phyloP scores from a whole-genome alignment of 2,113 vertebrate genomes.

The Burhinus oedicnemus region DNA sequence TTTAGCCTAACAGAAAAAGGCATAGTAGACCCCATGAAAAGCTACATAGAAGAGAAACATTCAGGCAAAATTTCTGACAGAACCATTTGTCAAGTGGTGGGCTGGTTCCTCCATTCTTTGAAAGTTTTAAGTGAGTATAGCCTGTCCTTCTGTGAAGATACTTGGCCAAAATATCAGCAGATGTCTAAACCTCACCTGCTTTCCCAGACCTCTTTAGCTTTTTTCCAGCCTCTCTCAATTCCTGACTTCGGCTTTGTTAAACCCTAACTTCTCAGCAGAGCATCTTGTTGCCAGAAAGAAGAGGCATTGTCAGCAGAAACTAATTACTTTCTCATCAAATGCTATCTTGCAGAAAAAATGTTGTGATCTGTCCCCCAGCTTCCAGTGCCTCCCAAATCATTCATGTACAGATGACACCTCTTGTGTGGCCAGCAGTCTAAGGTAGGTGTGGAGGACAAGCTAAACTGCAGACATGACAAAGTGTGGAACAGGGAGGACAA shows the following conservation, averaged over 20 bases:
- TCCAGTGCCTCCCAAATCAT: background rate
- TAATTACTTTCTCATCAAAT: background rate
- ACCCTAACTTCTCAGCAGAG: background rate
- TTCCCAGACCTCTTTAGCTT: background rate
- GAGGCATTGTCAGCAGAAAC: background rate
- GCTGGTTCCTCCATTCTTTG: background rate
- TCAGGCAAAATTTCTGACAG: background rate
- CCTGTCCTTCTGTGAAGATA: background rate
- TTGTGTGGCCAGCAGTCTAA: background rate
- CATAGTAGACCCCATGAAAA: background rate
- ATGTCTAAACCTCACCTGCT: background rate
- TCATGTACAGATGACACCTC: background rate
- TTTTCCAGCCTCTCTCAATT: background rate
- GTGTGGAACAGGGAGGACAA: background rate
- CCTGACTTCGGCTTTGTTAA: background rate
- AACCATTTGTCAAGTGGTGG: background rate
- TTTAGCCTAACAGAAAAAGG: background rate
- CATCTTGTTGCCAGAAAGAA: background rate
- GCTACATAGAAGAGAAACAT: background rate
- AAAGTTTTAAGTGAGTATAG: background rate
- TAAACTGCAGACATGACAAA: background rate
- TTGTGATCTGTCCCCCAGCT: background rate
- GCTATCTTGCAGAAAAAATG: background rate
- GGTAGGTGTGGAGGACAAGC: background rate
- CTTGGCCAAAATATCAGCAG: background rate